Evolutionary conservation across 2,113 vertebrate species (phyloP).

Genomic region (Columbina picui): DNA sequence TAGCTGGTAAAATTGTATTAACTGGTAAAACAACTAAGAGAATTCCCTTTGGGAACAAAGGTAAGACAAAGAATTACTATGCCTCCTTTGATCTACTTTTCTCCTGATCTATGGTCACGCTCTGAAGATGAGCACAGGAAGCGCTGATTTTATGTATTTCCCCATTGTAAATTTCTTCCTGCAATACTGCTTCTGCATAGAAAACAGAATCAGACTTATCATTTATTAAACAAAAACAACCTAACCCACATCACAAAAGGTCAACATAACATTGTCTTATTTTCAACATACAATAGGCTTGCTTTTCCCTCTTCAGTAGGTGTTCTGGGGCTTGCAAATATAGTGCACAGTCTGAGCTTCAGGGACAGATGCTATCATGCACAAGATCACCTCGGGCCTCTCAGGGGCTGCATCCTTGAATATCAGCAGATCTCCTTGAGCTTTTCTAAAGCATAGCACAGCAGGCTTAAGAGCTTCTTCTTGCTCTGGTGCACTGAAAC

Average conservation of each 20-base stretch:
- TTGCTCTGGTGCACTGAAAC: not conserved
- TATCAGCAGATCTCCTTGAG: not conserved
- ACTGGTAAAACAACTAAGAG: not conserved
- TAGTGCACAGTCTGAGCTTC: not conserved
- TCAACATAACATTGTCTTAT: not conserved
- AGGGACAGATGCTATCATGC: not conserved
- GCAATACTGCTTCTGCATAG: not conserved
- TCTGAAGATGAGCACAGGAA: not conserved
- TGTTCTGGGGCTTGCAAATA: not conserved
- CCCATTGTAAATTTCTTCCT: not conserved
- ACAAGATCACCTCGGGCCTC: not conserved
- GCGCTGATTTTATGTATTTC: not conserved
- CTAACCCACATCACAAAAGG: not conserved
- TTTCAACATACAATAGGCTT: not conserved
- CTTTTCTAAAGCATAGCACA: not conserved
- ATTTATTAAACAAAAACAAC: not conserved
- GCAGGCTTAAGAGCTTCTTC: not conserved
- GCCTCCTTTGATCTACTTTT: constrained; percentile 26
- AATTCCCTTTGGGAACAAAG: not conserved
- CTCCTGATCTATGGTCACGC: not conserved
- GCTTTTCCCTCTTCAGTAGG: not conserved
- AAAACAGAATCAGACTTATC: not conserved
- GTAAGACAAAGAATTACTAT: not conserved
- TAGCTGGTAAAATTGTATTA: too few species aligned
- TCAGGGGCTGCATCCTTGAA: not conserved